Base-by-base conservation (phyloP, 2,888 invertebrate species). In the Pammene fasciana region DNA sequence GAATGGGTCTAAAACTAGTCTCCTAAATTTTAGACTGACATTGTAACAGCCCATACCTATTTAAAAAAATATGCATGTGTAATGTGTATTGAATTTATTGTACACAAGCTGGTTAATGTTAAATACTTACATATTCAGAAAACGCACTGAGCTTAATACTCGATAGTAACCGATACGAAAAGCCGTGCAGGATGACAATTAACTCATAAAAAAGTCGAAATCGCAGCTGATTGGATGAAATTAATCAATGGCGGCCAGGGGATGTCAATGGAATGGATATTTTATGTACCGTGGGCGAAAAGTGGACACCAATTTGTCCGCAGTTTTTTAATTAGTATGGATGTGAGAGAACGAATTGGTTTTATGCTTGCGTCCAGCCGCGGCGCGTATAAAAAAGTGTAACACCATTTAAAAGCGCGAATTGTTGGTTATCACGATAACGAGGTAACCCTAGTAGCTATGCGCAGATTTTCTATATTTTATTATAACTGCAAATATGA, bases 301-400 rank as follows among this genome's bases (percentile, higher is more conserved):
- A 85, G 89, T 86, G 88, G 86, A 81, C 84, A 82, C 86, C 90
- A 89, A 89, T 90, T 90, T 90, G 90, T 87, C 90, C 89, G 87
- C 90, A 90, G 86, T 89, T 90, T 90, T 89, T 90, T 90, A 90
- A 90, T 90, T 90, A 90, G 86, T 87, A 87, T 86, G 87, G 84
- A 89, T 89, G 88, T 82, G 87, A 85, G 89, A 85, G 86, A 83
- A 84, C 87, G 84, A 87, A 89, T 87, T 87, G 86, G 83, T 84
- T 87, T 86, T 83, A 86, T 83, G 82, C 83, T 80, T 82, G 82
- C 79, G 76, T 74, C 78, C 80, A 77, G 71, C 68, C 71, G 71
- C 70, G 64, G 65, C 71, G 70, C 72, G 73, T 75, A 76, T 73
- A 76, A 74, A 76, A 81, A 80, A 79, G 74, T 75, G 54, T 65